phyloP scores from a whole-genome alignment of 2,113 vertebrate species.

The Amphiprion percula region DNA sequence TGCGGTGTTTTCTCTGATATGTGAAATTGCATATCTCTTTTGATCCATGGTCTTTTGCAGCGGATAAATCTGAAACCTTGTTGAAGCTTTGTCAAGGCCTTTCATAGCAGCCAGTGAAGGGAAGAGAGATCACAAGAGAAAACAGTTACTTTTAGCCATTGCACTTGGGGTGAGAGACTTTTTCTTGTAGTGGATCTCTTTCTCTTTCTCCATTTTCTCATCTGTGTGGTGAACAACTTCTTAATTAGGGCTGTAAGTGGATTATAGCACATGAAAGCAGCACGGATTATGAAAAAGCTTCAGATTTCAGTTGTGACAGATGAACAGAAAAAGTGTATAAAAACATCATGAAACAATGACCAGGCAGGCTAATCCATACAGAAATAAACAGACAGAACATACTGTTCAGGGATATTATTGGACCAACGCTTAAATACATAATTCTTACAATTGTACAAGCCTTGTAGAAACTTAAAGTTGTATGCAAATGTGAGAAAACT shows the following conservation, averaged over 20 bases:
- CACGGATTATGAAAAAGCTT: constrained; percentile 37
- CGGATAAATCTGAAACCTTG: constrained; percentile 42
- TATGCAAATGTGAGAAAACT: not conserved
- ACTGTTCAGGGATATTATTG: constrained; percentile 57
- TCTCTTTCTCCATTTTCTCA: constrained; percentile 9
- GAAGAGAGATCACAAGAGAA: constrained; percentile 16
- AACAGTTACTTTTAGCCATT: constrained; percentile 41
- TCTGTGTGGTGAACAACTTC: constrained; percentile 15
- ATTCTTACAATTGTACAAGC: constrained; percentile 7
- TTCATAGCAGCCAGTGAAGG: constrained; percentile 33
- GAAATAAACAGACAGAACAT: constrained; percentile 65
- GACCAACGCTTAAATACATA: constrained; percentile 30
- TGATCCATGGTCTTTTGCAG: constrained; percentile 56
- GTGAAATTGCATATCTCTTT: constrained; percentile 64
- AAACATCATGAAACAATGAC: constrained; percentile 67
- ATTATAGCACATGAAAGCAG: constrained; percentile 58
- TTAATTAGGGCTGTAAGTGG: constrained; percentile 58
- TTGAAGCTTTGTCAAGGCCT: constrained; percentile 47
- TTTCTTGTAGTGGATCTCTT: not conserved
- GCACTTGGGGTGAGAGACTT: constrained; percentile 22
- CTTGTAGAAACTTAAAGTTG: not conserved
- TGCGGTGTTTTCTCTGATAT: constrained; percentile 64
- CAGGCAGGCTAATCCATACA: constrained; percentile 65
- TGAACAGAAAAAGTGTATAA: constrained; percentile 55
- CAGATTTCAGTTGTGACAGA: constrained; percentile 68